Percentiles rank a stretch among this genome's conserved stretches.
phyloP scores from a whole-genome alignment of 2,113 vertebrate genomes.

The Cebus imitator region DNA sequence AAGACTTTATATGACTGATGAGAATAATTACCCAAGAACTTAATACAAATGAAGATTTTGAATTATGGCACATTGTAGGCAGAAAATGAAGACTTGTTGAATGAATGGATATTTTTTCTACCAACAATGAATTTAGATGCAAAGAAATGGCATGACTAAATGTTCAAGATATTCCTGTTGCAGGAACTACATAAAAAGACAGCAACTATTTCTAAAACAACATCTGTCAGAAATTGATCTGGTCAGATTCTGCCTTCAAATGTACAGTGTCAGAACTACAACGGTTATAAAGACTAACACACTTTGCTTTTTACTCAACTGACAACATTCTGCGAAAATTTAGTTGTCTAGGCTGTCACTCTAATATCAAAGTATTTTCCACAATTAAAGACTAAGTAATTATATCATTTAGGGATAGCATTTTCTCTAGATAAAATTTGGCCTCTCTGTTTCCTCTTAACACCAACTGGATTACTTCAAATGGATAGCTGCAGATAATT shows the following conservation, averaged over 20 bases:
- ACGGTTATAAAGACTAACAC: not conserved
- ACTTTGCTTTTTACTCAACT: not conserved
- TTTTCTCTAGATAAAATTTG: slow-evolving; percentile 6
- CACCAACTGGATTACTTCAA: not conserved
- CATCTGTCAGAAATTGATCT: not conserved
- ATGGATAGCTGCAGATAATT: not conserved
- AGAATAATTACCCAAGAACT: not conserved
- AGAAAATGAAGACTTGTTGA: not conserved
- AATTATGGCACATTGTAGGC: not conserved
- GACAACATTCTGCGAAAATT: not conserved
- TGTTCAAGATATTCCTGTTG: not conserved
- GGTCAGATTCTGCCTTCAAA: not conserved
- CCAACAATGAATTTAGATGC: not conserved
- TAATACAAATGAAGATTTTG: slow-evolving; percentile 19
- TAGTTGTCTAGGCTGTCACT: not conserved
- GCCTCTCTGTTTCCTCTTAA: not conserved
- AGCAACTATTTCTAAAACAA: slow-evolving; percentile 1
- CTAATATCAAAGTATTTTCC: not conserved
- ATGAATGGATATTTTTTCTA: not conserved
- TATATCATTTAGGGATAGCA: not conserved
- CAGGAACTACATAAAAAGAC: not conserved
- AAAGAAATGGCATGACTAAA: slow-evolving; percentile 17
- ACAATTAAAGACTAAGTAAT: not conserved
- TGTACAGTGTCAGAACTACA: not conserved
- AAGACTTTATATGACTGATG: slow-evolving; percentile 16